Base-by-base conservation (phyloP, 2,113 vertebrate species). In the Capreolus pygargus region DNA sequence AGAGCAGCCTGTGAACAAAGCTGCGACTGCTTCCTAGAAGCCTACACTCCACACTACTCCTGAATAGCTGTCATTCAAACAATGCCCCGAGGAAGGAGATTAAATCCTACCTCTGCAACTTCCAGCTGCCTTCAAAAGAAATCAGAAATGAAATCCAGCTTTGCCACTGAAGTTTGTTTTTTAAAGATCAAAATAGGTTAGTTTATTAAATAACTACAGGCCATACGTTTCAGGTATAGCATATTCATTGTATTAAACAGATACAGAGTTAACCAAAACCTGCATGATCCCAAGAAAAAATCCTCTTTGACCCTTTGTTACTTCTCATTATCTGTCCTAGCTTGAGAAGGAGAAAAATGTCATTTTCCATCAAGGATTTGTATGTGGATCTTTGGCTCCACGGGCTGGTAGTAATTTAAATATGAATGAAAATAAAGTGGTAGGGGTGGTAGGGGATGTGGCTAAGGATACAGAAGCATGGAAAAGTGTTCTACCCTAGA, bases 371-470 rank as follows among this genome's bases (percentile, higher is more conserved):
- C 81, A 93, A 96, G 30, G 47, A 87, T 30, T 84, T 96, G 2
- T 95, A 0, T 98, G 88, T 98, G 95, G 98, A 98, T 98, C 98
- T 99, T 98, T 97, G 98, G 99, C 98, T 98, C 99, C 99, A 98
- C 98, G 98, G 91, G 93, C 98, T 98, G 98, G 99, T 64, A 89
- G 97, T 97, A 94, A 98, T 61, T 98, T 95, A 94, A 98, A 98
- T 89, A 95, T 74, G 96, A 84, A 54, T 70, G 76, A 89, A 91
- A 93, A 52, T 2, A 21, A 91, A 96, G 86, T 21, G n/a, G 28
- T 19, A 3, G 7, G 5, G 55, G 50, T 2, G 15, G 50, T 2
- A 30, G 54, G 11, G 74, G 86, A 60, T 8, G 27, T 55, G 19
- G 67, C n/a, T 61, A 67, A 25, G 54, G 61, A 25, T 6, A 83